Percentiles rank a stretch among this genome's conserved stretches.
Conservation (phyloP, 2,888 invertebrate species). For the Scaptomyza caliginosa region DNA sequence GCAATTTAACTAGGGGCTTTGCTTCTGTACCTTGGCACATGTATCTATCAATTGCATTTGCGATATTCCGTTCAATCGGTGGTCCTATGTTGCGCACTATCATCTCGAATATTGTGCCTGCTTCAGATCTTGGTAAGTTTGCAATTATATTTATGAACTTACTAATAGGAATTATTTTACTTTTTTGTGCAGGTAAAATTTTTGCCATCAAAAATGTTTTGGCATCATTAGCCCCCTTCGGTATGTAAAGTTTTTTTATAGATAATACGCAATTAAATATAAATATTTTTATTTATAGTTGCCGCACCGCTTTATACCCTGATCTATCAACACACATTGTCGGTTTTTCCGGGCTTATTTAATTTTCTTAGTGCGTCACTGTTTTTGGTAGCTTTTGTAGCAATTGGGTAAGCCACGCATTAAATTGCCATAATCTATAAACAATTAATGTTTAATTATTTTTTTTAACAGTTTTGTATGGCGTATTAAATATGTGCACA, state of each 20-base stretch:
- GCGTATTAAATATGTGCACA: constrained; percentile 66
- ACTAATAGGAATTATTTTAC: not conserved
- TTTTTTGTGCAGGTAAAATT: constrained; percentile 85
- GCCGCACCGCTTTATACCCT: constrained; percentile 87
- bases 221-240: constrained; percentile 87
- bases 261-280: not conserved
- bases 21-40: constrained; percentile 80
- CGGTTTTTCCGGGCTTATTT: constrained; percentile 86
- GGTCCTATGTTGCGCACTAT: constrained; percentile 83
- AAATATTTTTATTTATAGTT: constrained; percentile 58
- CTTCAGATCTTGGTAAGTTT: constrained; percentile 82
- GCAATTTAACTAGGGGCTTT: constrained; percentile 73
- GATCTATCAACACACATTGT: constrained; percentile 87
- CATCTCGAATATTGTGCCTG: constrained; percentile 81
- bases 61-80: constrained; percentile 75
- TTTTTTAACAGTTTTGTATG: constrained; percentile 68
- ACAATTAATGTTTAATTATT: not conserved
- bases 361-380: constrained; percentile 86
- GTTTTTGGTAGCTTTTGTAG: constrained; percentile 76
- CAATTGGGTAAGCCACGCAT: constrained; percentile 70
- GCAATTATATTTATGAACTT: not conserved
- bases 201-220: constrained; percentile 88
- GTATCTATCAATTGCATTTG: constrained; percentile 73
- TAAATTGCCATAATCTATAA: too few species aligned
- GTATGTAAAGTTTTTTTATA: constrained; percentile 12